phyloP scores from a whole-genome alignment of 2,797 vertebrate species.

The Cuculus canorus region DNA sequence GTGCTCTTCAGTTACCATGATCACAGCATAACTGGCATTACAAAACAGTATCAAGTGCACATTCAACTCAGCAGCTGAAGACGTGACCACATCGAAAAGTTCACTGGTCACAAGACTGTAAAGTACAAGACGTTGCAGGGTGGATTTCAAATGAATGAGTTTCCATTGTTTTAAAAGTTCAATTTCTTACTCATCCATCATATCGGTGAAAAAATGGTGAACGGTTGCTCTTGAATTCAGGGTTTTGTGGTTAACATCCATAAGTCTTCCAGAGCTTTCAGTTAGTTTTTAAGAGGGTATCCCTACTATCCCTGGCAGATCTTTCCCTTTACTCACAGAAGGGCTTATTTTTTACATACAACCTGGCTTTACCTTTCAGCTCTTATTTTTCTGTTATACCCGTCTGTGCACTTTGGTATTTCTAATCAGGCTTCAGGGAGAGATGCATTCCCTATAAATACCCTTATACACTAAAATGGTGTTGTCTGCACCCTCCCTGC shows the following conservation, averaged over 20 bases:
- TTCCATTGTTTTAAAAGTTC: not conserved
- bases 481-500: not conserved
- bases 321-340: not conserved
- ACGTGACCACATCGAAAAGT: not conserved
- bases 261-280: not conserved
- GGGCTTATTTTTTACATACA: not conserved
- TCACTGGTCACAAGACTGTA: not conserved
- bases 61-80: not conserved
- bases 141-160: not conserved
- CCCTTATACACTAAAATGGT: accelerated
- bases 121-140: accelerated
- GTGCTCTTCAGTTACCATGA: not conserved
- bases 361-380: not conserved
- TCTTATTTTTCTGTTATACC: not conserved
- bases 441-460: not conserved
- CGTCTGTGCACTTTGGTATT: not conserved
- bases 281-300: not conserved
- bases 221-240: not conserved
- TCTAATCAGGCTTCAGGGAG: not conserved
- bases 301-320: not conserved
- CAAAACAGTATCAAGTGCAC: not conserved
- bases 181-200: not conserved
- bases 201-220: not conserved
- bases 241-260: accelerated
- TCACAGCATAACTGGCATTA: accelerated